These are phyloP conservation scores for Chanos chanos DNA, from an alignment of 2,797 vertebrate species.

Conservation along the genomic window DNA sequence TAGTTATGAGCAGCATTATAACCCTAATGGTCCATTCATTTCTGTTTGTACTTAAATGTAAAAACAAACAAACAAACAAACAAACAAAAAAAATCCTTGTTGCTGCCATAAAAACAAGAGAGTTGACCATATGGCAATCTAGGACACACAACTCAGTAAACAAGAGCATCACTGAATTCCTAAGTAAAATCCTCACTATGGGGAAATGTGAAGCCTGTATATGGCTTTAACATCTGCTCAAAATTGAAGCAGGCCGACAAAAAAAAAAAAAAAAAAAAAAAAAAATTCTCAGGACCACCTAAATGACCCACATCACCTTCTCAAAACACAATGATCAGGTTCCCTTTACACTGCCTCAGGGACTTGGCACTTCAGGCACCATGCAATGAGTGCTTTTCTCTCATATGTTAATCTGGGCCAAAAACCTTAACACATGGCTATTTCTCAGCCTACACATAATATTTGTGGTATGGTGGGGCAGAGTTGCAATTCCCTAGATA, in stretches of 20 bases:
- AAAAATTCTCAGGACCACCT: constrained; percentile 45
- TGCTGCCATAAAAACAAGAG: constrained; percentile 30
- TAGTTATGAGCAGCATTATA: no score
- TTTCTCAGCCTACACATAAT: constrained; percentile 54
- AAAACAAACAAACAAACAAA: no score
- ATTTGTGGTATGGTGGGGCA: constrained; percentile 46
- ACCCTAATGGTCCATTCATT: no score
- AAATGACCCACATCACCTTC: constrained; percentile 57
- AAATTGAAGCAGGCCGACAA: constrained; percentile 23
- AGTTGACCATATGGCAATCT: constrained; percentile 38
- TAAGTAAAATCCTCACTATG: constrained; percentile 24
- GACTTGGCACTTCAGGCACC: constrained; percentile 52
- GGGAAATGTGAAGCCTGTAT: constrained; percentile 38
- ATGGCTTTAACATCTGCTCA: constrained; percentile 56
- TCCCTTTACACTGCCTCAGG: constrained; percentile 55
- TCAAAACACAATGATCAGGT: constrained; percentile 58
- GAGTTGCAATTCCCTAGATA: constrained; percentile 53
- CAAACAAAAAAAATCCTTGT: no score
- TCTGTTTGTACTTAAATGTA: neutral
- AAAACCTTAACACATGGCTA: constrained; percentile 44
- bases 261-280: constrained; percentile 24
- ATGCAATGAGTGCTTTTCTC: constrained; percentile 42
- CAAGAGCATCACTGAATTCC: constrained; percentile 48
- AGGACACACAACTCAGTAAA: constrained; percentile 47
- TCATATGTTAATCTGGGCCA: constrained; percentile 53